A percentile compares a stretch with the other conserved stretches of the same genome.
Conservation (phyloP, 2,888 invertebrate species). For the Apodemia hepburni region DNA sequence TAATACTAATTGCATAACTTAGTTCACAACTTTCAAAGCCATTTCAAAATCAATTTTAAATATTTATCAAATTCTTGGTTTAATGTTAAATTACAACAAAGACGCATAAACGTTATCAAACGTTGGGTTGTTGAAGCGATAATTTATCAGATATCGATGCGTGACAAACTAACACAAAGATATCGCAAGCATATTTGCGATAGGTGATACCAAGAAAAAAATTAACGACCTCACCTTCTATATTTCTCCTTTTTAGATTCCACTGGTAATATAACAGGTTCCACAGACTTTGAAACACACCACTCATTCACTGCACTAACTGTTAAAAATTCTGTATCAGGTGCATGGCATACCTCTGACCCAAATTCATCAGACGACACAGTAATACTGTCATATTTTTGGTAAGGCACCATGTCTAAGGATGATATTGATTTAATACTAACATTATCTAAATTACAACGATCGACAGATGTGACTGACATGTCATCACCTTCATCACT, state of each 20-base stretch:
- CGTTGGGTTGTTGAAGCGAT: slow-evolving; percentile 50
- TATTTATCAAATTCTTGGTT: not conserved
- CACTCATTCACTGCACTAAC: slow-evolving; percentile 77
- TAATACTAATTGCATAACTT: not conserved
- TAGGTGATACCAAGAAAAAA: slow-evolving; percentile 34
- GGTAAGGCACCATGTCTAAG: slow-evolving; percentile 73
- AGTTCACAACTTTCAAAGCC: not conserved
- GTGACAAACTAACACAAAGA: slow-evolving; percentile 53
- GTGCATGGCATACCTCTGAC: slow-evolving; percentile 72
- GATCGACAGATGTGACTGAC: slow-evolving; percentile 60
- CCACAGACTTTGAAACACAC: slow-evolving; percentile 66
- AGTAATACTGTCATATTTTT: slow-evolving; percentile 74
- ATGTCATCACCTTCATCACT: slow-evolving; percentile 60
- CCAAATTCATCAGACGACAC: slow-evolving; percentile 76
- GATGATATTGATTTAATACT: slow-evolving; percentile 75
- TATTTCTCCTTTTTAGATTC: slow-evolving; percentile 77
- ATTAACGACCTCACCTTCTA: slow-evolving; percentile 68
- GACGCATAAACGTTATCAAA: slow-evolving; percentile 50
- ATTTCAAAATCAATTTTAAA: not conserved
- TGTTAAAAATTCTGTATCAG: slow-evolving; percentile 68
- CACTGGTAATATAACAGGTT: slow-evolving; percentile 64
- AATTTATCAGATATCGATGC: slow-evolving; percentile 53
- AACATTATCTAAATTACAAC: slow-evolving; percentile 72
- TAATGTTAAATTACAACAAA: slow-evolving; percentile 40
- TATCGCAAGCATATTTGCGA: slow-evolving; percentile 58